Evolutionary conservation across 2,888 invertebrate species (phyloP).

Genomic region (Panopea generosa): DNA sequence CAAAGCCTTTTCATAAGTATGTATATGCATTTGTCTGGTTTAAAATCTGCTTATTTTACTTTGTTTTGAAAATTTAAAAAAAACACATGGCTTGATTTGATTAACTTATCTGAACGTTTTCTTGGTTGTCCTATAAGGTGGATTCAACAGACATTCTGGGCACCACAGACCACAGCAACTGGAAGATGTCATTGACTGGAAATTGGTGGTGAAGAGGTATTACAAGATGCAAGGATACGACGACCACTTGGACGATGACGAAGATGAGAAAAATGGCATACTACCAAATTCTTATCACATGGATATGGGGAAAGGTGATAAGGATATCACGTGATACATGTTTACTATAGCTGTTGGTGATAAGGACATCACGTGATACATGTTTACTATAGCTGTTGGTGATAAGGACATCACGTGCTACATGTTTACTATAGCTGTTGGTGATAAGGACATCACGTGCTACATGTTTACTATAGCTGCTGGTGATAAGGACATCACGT

Average conservation of each 20-base stretch:
- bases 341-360: too few species aligned
- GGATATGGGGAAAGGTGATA: constrained; percentile 17
- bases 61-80: too few species aligned
- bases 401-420: constrained; percentile 1
- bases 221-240: constrained; percentile 72
- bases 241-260: constrained; percentile 47
- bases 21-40: too few species aligned
- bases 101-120: too few species aligned
- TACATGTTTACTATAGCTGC: too few species aligned
- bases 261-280: constrained; percentile 38
- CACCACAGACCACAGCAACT: constrained; percentile 78
- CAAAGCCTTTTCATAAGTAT: too few species aligned
- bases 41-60: too few species aligned
- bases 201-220: constrained; percentile 80
- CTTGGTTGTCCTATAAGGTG: too few species aligned
- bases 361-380: background rate
- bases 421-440: too few species aligned
- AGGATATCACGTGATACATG: background rate
- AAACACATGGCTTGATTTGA: too few species aligned
- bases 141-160: background rate
- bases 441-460: constrained; percentile 1
- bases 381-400: too few species aligned
- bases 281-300: constrained; percentile 23
- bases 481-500: too few species aligned
- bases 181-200: constrained; percentile 84